These are phyloP conservation scores for Spatulosminthurus flaviceps DNA, from an alignment of 2,888 invertebrate genomes.

Conservation along the genomic window DNA sequence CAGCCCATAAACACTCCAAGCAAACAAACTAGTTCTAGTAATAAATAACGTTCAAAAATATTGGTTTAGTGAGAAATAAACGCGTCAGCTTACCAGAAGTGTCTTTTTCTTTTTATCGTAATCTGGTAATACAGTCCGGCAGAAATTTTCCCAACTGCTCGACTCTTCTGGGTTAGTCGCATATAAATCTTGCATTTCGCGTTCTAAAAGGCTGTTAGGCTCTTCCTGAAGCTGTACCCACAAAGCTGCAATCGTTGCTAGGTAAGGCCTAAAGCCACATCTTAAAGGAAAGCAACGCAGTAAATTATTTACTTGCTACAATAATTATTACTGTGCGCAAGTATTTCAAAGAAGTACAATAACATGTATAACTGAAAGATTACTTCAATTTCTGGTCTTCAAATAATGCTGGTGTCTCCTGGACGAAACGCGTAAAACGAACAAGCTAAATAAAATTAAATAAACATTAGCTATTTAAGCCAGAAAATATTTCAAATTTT, in stretches of 20 bases:
- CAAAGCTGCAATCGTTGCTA: conserved; percentile 34
- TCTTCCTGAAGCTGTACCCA: conserved; percentile 47
- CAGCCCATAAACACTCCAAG: not conserved
- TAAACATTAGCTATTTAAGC: too few species aligned
- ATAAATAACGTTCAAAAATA: not conserved
- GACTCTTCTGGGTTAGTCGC: conserved; percentile 36
- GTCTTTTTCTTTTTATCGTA: conserved; percentile 46
- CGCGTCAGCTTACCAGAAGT: conserved; percentile 30
- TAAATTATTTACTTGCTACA: too few species aligned
- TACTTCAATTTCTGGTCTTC: conserved; percentile 40
- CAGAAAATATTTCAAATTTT: too few species aligned
- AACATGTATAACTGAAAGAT: too few species aligned
- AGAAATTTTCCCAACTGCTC: conserved; percentile 41
- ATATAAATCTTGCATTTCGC: conserved; percentile 46
- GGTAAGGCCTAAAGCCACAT: conserved; percentile 44
- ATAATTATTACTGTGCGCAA: too few species aligned
- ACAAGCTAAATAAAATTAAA: conserved; percentile 37
- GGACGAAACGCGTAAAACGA: conserved; percentile 35
- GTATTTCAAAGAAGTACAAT: too few species aligned
- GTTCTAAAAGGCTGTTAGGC: conserved; percentile 27
- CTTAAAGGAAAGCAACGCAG: not conserved
- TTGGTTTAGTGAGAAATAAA: not conserved
- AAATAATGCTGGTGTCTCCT: conserved; percentile 42
- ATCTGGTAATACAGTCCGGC: conserved; percentile 40
- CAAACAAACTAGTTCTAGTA: not conserved